Base-by-base conservation (phyloP, 2,113 vertebrate species). In the Melanostigma gelatinosum region DNA sequence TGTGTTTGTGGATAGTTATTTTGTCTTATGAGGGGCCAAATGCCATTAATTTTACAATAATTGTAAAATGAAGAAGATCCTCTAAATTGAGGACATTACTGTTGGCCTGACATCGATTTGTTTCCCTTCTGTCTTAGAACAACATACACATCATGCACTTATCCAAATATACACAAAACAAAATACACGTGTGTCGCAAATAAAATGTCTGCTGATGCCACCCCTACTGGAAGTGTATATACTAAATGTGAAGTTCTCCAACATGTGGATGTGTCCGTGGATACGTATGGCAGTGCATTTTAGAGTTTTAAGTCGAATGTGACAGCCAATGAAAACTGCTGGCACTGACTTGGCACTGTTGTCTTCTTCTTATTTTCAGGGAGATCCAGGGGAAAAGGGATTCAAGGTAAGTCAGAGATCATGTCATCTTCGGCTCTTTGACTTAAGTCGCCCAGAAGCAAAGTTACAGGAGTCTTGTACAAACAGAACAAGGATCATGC, bases 361-460 rank as follows among this genome's bases (percentile, higher is more conserved):
- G 72, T 81, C 12, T 63, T 79, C 83, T 89, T 85, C 72, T 1
- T 65, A 10, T 89, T 93, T 63, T 4, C 88, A 98, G 97, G 97
- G 97, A 8, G 94, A 93, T 74, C 88, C 93, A 72, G 97, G 97
- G 80, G 96, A 97, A 57, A 91, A 93, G 54, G 97, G 97, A 27
- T 0, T 91, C 20, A 98, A 97, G 96, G 97, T 98, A 87, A 79
- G 88, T 82, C 11, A 29, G 2, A 71, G 10, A 68, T 70, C 4
- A 1, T 27, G 13, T 60, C 1, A 27, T 60, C 48, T 18, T 38
- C 36, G 2, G 12, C 57, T 24, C 1, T 0, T 50, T 34, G 40
- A 16, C 36, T 64, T 52, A 16, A 36, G 16, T 70, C 9, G 0
- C 24, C 22, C 5, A 20, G 6, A 12, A 34, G n/a, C 5, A 12